phyloP scores from a whole-genome alignment of 2,797 vertebrate species.

The Ctenosaura bakeri region DNA sequence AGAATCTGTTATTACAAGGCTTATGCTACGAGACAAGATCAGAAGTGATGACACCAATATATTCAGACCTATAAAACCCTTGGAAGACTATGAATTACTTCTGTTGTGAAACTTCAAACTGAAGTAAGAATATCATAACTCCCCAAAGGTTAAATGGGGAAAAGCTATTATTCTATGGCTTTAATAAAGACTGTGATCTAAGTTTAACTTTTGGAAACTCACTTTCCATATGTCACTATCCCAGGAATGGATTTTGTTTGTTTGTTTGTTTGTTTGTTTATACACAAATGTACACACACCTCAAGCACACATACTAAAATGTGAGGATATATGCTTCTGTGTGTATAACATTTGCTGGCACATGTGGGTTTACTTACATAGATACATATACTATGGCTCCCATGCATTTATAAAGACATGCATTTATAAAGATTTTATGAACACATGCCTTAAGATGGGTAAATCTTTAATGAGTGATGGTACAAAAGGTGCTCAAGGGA shows the following conservation, averaged over 20 bases:
- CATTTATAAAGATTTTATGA: conserved; percentile 36
- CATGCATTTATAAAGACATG: conserved; percentile 11
- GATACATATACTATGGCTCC: neutral
- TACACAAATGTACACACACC: neutral
- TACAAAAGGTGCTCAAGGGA: conserved; percentile 36
- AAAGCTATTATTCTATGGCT: neutral
- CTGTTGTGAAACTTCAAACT: neutral
- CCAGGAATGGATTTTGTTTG: neutral
- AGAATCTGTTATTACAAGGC: neutral
- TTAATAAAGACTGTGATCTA: too few species aligned
- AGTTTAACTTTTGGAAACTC: neutral
- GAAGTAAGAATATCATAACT: neutral
- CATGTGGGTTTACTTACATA: conserved; percentile 1
- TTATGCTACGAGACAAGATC: neutral
- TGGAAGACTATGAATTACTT: neutral
- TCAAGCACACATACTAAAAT: neutral
- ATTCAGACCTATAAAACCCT: neutral
- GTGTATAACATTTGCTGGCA: conserved; percentile 13
- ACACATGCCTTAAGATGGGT: conserved; percentile 36
- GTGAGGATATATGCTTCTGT: conserved; percentile 18
- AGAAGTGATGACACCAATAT: neutral
- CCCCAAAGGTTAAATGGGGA: neutral
- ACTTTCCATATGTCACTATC: conserved; percentile 3
- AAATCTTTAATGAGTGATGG: conserved; percentile 33
- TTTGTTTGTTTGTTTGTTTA: too few species aligned